phyloP scores from a whole-genome alignment of 2,888 invertebrate species.

The Trichogramma dendrolimi region DNA sequence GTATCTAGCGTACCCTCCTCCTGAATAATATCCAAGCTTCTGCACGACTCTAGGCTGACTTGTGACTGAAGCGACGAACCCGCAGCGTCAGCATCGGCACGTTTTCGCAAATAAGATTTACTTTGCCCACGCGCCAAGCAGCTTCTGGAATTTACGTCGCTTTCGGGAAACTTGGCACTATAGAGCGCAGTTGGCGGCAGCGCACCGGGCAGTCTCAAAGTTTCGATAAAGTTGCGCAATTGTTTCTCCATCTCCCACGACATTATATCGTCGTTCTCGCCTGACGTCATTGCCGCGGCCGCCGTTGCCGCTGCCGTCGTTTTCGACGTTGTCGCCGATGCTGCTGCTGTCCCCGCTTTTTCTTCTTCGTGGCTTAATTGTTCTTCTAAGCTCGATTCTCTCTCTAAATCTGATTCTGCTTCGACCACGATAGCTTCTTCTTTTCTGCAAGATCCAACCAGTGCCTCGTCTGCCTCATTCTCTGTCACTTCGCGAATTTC shows the following conservation, averaged over 20 bases:
- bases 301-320: slow-evolving; percentile 18
- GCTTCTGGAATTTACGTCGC: background rate
- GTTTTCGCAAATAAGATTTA: background rate
- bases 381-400: slow-evolving; percentile 55
- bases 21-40: slow-evolving; percentile 72
- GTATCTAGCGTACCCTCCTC: slow-evolving; percentile 70
- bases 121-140: background rate
- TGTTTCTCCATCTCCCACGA: slow-evolving; percentile 44
- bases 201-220: slow-evolving; percentile 40
- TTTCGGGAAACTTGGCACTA: slow-evolving; percentile 5
- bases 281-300: slow-evolving; percentile 17
- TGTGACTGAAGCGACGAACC: slow-evolving; percentile 26
- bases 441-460: background rate
- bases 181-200: slow-evolving; percentile 3
- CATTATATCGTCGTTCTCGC: slow-evolving; percentile 30
- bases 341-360: too few relatives aligned
- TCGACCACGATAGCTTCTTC: slow-evolving; percentile 54
- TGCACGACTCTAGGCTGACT: slow-evolving; percentile 34
- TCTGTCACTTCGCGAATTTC: slow-evolving; percentile 47
- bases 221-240: slow-evolving; percentile 44
- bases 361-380: too few relatives aligned
- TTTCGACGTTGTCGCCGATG: slow-evolving; percentile 14
- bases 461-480: slow-evolving; percentile 41
- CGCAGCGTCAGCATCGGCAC: slow-evolving; percentile 5
- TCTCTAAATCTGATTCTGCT: slow-evolving; percentile 62